phyloP scores from a whole-genome alignment of 1,140 invertebrate species.

The Stegodyphus dumicola region DNA sequence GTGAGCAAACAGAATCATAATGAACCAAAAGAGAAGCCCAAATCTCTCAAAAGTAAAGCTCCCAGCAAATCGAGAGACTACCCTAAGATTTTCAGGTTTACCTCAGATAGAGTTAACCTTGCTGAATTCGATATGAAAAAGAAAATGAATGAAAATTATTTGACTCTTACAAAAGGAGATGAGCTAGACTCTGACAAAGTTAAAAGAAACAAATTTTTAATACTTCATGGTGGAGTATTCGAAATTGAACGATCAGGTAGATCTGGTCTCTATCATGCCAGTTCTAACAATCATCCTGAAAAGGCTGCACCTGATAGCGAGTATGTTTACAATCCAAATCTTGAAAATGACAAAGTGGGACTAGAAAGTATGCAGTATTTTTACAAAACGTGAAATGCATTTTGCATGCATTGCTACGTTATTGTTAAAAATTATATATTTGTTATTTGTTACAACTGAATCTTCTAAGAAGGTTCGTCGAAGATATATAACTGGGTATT shows the following conservation, averaged over 20 bases:
- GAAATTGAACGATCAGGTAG: constrained; percentile 36
- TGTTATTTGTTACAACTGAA: too few species aligned
- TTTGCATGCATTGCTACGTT: not conserved
- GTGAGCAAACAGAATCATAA: constrained; percentile 38
- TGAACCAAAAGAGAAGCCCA: constrained; percentile 25
- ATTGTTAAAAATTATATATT: too few species aligned
- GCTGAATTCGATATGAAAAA: constrained; percentile 62
- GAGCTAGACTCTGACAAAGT: constrained; percentile 60
- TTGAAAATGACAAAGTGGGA: not conserved
- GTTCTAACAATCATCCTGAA: not conserved
- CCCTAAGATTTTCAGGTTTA: constrained; percentile 62
- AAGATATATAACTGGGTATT: too few species aligned
- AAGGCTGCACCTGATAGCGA: not conserved
- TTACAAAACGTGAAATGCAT: not conserved
- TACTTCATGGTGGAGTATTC: constrained; percentile 63
- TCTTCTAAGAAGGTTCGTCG: too few species aligned
- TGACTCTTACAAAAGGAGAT: constrained; percentile 71
- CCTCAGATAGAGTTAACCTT: constrained; percentile 60
- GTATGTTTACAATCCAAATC: not conserved
- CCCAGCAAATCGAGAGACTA: constrained; percentile 41
- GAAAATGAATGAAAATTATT: constrained; percentile 64
- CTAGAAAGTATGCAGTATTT: not conserved
- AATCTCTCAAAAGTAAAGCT: constrained; percentile 11
- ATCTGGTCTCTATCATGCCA: constrained; percentile 8
- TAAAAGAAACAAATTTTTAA: constrained; percentile 60